Percentiles rank a stretch among this genome's conserved stretches.
phyloP scores from a whole-genome alignment of 2,797 vertebrate genomes.

The Meda fulgida region DNA sequence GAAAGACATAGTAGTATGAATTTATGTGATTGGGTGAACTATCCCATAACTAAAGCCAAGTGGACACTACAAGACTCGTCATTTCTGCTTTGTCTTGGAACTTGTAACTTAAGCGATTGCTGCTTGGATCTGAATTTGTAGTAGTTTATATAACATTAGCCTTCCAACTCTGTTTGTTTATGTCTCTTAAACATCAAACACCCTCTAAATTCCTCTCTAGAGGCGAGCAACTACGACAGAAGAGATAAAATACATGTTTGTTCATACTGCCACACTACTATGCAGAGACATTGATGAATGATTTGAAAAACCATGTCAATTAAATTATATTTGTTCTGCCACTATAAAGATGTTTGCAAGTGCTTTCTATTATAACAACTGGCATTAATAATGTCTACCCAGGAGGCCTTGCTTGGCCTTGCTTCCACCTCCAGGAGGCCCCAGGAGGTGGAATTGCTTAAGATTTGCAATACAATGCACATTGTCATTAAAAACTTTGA shows the following conservation, averaged over 20 bases:
- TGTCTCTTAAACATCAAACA: constrained; percentile 3
- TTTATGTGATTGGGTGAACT: neutral
- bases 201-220: neutral
- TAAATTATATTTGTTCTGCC: constrained; percentile 17
- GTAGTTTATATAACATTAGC: constrained; percentile 7
- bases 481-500: constrained; percentile 14
- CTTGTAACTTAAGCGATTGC: neutral
- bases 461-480: constrained; percentile 21
- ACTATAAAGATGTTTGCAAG: constrained; percentile 14
- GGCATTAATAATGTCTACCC: constrained; percentile 25
- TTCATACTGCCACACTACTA: neutral
- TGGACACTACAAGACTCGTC: neutral
- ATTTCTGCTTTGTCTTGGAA: neutral
- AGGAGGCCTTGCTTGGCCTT: neutral
- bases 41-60: neutral
- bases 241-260: neutral
- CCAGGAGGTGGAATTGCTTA: neutral
- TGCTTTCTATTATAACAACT: constrained; percentile 1
- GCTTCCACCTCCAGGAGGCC: too few species aligned
- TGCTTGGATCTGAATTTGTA: neutral
- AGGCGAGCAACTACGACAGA: neutral
- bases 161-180: constrained; percentile 6
- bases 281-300: constrained; percentile 9
- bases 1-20: neutral
- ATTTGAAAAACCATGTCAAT: neutral